phyloP scores from a whole-genome alignment of 2,113 vertebrate species.

The Alces alces region DNA sequence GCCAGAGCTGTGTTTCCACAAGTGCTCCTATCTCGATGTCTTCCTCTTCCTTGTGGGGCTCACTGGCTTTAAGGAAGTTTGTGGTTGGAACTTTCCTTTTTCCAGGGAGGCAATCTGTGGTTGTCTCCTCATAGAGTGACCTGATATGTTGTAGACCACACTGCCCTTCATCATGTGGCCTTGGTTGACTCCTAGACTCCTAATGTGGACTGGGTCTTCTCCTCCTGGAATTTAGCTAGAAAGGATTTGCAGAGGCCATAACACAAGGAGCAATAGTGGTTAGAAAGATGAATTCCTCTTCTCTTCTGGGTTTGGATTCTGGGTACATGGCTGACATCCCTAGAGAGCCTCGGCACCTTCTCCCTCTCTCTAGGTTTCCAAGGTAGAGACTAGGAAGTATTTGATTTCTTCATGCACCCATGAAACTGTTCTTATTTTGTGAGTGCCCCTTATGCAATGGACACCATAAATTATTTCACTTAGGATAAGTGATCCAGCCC shows the following conservation, averaged over 20 bases:
- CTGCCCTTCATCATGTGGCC: not conserved
- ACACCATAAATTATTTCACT: not conserved
- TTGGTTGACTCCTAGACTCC: not conserved
- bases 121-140: not conserved
- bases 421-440: not conserved
- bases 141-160: not conserved
- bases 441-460: not conserved
- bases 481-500: not conserved
- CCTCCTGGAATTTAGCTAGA: not conserved
- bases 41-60: constrained; percentile 7
- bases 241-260: not conserved
- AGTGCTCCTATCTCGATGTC: not conserved
- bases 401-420: not conserved
- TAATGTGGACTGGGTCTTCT: not conserved
- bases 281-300: not conserved
- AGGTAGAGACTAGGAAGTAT: not conserved
- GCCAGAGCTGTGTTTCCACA: not conserved
- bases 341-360: not conserved
- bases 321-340: not conserved
- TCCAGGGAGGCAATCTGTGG: not conserved
- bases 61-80: constrained; percentile 11
- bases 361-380: not conserved
- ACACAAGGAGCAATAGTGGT: not conserved
- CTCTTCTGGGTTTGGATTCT: not conserved
- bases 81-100: not conserved